Conservation (phyloP, 2,113 vertebrate genomes). For the Seriola aureovittata region DNA sequence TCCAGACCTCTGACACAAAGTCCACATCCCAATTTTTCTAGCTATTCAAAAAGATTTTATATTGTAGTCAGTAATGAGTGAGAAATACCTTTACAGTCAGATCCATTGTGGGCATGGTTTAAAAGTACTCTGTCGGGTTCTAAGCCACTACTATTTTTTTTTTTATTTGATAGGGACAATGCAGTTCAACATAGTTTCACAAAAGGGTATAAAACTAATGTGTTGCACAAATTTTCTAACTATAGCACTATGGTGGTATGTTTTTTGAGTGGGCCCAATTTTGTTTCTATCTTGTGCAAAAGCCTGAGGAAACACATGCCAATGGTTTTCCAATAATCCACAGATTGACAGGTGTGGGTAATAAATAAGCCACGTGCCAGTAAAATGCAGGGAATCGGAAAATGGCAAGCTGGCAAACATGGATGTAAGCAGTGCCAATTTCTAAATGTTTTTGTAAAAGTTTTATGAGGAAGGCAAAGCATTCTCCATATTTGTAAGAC, state of each 20-base stretch:
- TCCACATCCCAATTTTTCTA: conserved; percentile 2
- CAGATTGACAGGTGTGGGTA: no score
- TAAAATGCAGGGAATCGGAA: no score
- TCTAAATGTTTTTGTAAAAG: neutral
- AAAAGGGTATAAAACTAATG: no score
- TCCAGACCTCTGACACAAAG: conserved; percentile 24
- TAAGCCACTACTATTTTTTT: neutral
- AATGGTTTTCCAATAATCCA: no score
- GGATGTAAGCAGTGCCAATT: neutral
- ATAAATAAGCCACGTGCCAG: no score
- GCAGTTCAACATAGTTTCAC: no score
- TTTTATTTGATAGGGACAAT: no score
- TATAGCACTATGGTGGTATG: neutral
- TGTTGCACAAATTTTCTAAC: no score
- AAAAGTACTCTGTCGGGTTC: neutral
- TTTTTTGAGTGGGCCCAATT: neutral
- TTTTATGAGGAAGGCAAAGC: neutral
- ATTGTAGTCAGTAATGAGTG: conserved; percentile 19
- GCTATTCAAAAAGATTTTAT: neutral
- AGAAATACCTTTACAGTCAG: neutral
- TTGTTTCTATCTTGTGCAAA: neutral
- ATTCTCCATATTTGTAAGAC: no score
- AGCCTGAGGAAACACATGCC: neutral
- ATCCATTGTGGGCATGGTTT: neutral
- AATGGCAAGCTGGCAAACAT: no score